Base-by-base conservation (phyloP, 2,797 vertebrate genomes). In the Manis javanica region DNA sequence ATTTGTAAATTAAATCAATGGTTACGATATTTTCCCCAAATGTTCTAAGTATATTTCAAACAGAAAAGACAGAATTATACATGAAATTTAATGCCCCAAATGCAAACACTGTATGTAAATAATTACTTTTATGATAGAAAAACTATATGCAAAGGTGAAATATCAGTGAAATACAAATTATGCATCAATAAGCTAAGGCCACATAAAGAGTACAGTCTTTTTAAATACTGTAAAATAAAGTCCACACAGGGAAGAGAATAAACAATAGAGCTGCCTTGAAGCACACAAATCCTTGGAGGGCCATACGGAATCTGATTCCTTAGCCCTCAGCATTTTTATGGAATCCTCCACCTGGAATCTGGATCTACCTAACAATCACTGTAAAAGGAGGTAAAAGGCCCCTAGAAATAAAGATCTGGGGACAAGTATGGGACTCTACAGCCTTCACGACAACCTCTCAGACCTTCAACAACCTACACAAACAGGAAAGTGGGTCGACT, bases 321-420 rank as follows among this genome's bases (percentile, higher is more conserved):
- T 31, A 91, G 85, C 53, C 91, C 72, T 78, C 49, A 75, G 87
- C n/a, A 21, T 75, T 71, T 2, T 90, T 49, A 72, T 93, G 93
- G 84, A 97, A 98, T 97, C 90, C 94, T 97, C 95, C 82, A 96
- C 91, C 55, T 94, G 91, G 74, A 91, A 92, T 71, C 97, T 96
- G 95, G 96, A 98, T 91, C 96, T 97, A 93, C 95, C 96, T 79
- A 96, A 96, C 89, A 95, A 85, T 39, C 94, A 92, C 96, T 97
- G 97, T 96, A 97, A 98, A 98, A 23, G 61, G 92, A 97, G 96
- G 98, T 97, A 98, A 98, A 98, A 98, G 97, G 84, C 29, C 53
- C 90, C 89, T 69, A 95, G 95, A 97, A 97, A 98, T 96, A 98
- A 97, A 98, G 96, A 90, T 94, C 93, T 66, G 29, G 83, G 75